Evolutionary conservation across 2,113 vertebrate genomes (phyloP).

Genomic region (Xiphophorus hellerii): DNA sequence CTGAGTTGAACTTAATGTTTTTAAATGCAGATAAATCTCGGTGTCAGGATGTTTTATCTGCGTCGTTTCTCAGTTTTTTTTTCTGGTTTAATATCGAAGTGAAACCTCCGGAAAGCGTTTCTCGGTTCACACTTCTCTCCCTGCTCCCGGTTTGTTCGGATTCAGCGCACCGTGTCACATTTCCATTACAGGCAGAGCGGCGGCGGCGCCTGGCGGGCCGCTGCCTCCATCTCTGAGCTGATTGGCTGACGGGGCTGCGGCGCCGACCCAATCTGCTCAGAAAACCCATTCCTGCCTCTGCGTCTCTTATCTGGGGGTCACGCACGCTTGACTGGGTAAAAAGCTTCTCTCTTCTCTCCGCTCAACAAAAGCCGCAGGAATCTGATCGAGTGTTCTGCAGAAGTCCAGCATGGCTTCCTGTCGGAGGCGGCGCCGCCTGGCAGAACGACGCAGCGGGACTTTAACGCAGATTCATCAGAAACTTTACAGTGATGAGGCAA

Average conservation of each 20-base stretch:
- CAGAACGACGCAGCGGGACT: conserved; percentile 2
- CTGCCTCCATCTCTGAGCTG: conserved; percentile 57
- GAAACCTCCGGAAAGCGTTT: conserved; percentile 17
- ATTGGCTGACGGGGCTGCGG: conserved; percentile 37
- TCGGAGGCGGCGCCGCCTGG: background rate
- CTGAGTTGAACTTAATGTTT: no score
- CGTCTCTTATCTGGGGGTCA: conserved; percentile 51
- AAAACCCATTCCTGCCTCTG: conserved; percentile 42
- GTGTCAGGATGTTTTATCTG: background rate
- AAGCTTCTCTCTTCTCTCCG: conserved; percentile 25
- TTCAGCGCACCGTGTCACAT: conserved; percentile 46
- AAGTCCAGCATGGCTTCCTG: conserved; percentile 36
- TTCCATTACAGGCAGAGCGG: conserved; percentile 62
- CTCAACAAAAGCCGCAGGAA: conserved; percentile 30
- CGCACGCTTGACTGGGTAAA: conserved; percentile 59
- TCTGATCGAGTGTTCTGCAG: conserved; percentile 47
- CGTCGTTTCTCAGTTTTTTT: background rate
- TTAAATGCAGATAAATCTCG: background rate
- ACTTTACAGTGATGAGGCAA: background rate
- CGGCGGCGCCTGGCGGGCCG: conserved; percentile 20
- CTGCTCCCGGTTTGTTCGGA: conserved; percentile 31
- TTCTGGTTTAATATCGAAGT: conserved; percentile 38
- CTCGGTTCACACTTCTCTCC: background rate
- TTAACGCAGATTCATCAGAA: background rate
- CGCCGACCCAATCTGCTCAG: conserved; percentile 24